phyloP scores from a whole-genome alignment of 1,140 invertebrate species.

The Saxidomus purpurata region DNA sequence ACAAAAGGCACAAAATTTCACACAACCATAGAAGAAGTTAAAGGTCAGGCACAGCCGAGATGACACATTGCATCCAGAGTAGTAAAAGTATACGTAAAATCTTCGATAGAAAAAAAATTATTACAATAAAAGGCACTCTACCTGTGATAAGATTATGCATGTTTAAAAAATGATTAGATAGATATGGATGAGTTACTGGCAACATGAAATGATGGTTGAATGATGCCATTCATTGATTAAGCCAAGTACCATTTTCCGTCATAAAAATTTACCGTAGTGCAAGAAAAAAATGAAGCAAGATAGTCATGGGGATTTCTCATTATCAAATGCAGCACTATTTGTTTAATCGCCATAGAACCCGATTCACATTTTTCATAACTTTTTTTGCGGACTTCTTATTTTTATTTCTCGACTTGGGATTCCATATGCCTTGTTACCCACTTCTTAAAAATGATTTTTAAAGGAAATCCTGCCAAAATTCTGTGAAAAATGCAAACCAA shows the following conservation, averaged over 20 bases:
- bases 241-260: neutral
- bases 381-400: neutral
- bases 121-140: neutral
- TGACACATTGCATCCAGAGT: conserved; percentile 4
- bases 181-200: neutral
- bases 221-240: neutral
- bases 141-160: neutral
- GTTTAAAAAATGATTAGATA: neutral
- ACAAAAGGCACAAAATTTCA: neutral
- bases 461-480: neutral
- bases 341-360: neutral
- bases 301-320: neutral
- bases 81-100: neutral
- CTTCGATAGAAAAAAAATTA: neutral
- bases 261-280: neutral
- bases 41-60: neutral
- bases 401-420: no score
- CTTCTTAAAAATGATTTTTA: neutral
- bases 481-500: neutral
- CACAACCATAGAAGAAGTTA: neutral
- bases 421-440: no score
- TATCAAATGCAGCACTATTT: neutral
- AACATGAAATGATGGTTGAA: neutral
- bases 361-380: neutral
- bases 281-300: neutral